Evolutionary conservation across 1,140 invertebrate genomes (phyloP), one percentile per base, ranked within the genome.

Genomic region (Diuraphis noxia): DNA sequence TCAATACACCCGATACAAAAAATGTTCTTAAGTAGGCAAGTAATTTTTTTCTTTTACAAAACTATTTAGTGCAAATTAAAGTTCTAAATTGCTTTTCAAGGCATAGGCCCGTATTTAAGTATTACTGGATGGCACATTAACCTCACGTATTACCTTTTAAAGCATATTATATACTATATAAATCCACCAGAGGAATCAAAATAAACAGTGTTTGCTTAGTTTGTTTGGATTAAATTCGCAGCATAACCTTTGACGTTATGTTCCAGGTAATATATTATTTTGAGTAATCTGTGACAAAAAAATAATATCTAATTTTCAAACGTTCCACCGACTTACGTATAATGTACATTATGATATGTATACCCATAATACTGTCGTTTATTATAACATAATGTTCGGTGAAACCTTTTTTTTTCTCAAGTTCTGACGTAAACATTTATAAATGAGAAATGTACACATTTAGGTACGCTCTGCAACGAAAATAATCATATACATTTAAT

Each of bases 241-340:
- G 30, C 30, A 72, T 72, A 72, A 72, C 56, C 56, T 72, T 72
- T 72, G 56, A 72, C 56, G 17, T n/a, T n/a, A 34, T 72, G 4
- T 72, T 63, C 56, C n/a, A 72, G 13, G n/a, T n/a, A 72, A n/a
- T 72, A 72, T 72, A 72, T 72, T 72, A 72, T n/a, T 72, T n/a
- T 72, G 19, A 72, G 30, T 72, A 72, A 13, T n/a, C 3, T 17
- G n/a, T n/a, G 56, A 72, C n/a, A 72, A 72, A 72, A n/a, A 72
- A 72, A 72, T 72, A 17, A 72, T 72, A 72, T 72, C 30, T n/a
- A 72, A 72, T 72, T 72, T n/a, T 72, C 30, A 72, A 72, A 17
- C 56, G n/a, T n/a, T 17, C 30, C 56, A 13, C n/a, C 56, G 5
- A 34, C 56, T 4, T 72, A 34, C 13, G n/a, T n/a, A 13, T n/a